Percentiles rank a stretch among this genome's conserved stretches.
Evolutionary conservation across 2,113 vertebrate genomes (phyloP).

Genomic region (Zeus faber): DNA sequence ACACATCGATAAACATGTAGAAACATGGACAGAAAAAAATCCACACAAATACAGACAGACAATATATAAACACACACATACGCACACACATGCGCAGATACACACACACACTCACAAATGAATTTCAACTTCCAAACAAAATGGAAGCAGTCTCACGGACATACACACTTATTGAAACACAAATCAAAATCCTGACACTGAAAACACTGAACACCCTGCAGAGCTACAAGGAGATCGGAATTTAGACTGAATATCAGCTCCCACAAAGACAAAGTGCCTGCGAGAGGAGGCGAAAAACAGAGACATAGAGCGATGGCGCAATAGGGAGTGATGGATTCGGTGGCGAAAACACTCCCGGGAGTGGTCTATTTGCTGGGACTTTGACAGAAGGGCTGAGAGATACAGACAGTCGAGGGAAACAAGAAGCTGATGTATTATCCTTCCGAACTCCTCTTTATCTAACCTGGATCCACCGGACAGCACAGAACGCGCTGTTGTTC

Average conservation of each 20-base stretch:
- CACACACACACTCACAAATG: constrained; percentile 11
- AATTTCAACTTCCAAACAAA: constrained; percentile 1
- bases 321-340: constrained; percentile 4
- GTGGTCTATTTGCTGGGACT: constrained; percentile 32
- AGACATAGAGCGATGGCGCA: constrained; percentile 21
- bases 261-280: background rate
- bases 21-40: constrained; percentile 12
- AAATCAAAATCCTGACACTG: constrained; percentile 22
- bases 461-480: background rate
- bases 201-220: background rate
- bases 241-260: no score
- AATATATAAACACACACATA: constrained; percentile 8
- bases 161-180: constrained; percentile 1
- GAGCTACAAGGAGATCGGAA: background rate
- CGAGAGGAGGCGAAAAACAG: constrained; percentile 32
- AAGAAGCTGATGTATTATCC: constrained; percentile 42
- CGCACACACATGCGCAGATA: background rate
- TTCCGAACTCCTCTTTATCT: background rate
- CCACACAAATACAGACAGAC: constrained; percentile 7
- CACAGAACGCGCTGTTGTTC: no score
- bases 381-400: constrained; percentile 51
- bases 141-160: background rate
- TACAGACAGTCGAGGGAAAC: constrained; percentile 46
- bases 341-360: constrained; percentile 20
- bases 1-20: background rate